Evolutionary conservation across 2,888 invertebrate genomes (phyloP), one percentile per base, ranked within the genome.

Genomic region (Drosophila niveifrons): DNA sequence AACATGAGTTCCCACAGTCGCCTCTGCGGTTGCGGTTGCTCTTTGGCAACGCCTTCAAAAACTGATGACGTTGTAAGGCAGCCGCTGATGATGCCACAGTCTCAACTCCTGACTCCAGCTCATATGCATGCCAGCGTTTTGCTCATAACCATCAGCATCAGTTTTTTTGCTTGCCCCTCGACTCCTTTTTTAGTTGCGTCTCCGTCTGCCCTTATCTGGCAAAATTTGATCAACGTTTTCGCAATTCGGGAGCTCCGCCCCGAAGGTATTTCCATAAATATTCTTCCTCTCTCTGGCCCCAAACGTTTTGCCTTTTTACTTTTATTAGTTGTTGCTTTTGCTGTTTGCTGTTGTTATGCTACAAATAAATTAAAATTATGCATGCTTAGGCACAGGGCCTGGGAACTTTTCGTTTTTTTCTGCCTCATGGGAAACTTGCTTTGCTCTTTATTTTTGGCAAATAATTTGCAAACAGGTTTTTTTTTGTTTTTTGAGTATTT

Each of bases 231-330:
- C 89, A 88, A 90, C 87, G 90, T 89, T 89, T 90, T 89, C 86
- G 90, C 91, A 91, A 91, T 91, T 91, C 91, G 91, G 91, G 90
- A 91, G 91, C 91, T 91, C 91, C 91, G 91, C 91, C 91, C 91
- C 90, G 90, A 83, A 90, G 91, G 90, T 88, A 88, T 90, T 81
- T 85, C 81, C 80, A 87, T 82, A 87, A 90, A 89, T 86, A 87
- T 89, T 84, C 82, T 23, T 23, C 23, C 23, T 23, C 23, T 65
- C 64, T 63, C 64, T 68, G 53, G 67, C 66, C 39, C 80, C n/a
- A n/a, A 46, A 58, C 52, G 34, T 53, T 68, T 63, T 73, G n/a
- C 65, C 63, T 56, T 80, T 82, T 87, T 83, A 83, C 73, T 86
- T 81, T 78, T 86, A 78, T 82, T 83, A 80, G 86, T 65, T 80